A percentile compares a stretch with the other conserved stretches of the same genome.
phyloP scores from a whole-genome alignment of 2,113 vertebrate species.

The Odontophorus gujanensis region DNA sequence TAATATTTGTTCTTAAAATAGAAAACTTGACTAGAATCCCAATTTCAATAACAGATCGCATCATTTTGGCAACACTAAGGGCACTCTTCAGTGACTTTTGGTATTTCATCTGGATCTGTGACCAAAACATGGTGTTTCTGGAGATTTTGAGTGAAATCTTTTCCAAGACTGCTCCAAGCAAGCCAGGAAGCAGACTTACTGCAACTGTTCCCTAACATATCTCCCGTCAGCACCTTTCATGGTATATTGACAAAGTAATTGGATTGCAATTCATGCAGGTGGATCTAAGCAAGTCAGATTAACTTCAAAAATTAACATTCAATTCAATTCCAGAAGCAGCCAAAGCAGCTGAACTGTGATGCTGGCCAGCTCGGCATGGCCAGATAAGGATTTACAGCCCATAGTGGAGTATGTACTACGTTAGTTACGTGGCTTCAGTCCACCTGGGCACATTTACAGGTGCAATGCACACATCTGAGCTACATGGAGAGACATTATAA shows the following conservation, averaged over 20 bases:
- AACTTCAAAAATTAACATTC: neutral
- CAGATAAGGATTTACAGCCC: neutral
- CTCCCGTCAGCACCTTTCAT: neutral
- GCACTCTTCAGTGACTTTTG: neutral
- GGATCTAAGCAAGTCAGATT: neutral
- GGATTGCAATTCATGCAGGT: neutral
- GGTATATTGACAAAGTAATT: neutral
- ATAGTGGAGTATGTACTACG: fast-evolving
- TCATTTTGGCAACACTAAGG: neutral
- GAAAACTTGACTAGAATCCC: neutral
- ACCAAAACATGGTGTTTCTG: neutral
- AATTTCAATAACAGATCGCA: neutral
- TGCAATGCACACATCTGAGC: neutral
- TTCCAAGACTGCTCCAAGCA: neutral
- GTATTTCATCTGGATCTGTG: neutral
- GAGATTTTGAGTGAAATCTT: neutral
- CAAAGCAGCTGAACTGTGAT: neutral
- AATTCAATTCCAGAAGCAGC: neutral
- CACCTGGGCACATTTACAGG: neutral
- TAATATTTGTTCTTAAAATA: neutral
- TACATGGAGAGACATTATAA: neutral
- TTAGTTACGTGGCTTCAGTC: neutral
- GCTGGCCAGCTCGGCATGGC: neutral
- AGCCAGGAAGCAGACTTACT: neutral
- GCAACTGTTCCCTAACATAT: neutral